Base-by-base conservation (phyloP, 2,888 invertebrate species). In the Trichacis sp. region DNA sequence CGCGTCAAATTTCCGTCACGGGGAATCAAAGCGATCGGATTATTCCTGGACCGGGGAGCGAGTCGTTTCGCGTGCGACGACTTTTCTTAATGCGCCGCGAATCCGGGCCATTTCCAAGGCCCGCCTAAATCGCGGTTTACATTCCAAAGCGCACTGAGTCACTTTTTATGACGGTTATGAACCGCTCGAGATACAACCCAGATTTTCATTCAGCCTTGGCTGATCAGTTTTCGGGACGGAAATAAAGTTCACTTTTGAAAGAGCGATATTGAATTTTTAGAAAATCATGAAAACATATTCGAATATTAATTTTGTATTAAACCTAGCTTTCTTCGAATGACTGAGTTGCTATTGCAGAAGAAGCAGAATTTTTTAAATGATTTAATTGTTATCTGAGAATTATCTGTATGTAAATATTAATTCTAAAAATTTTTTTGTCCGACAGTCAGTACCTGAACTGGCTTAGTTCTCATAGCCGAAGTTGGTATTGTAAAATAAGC, bases 21-120 rank as follows among this genome's bases (percentile, higher is more conserved):
- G 15, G 20, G 18, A 18, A 45, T 53, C 45, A 33, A 17, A 45
- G 45, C 33, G 2, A 19, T 30, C 20, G 33, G 46, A 54, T 54
- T 54, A 54, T 54, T 45, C 54, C 36, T 38, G 15, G 55, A 19
- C 40, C 33, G n/a, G n/a, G n/a, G 2, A n/a, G 33, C n/a, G n/a
- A 33, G n/a, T 33, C 17, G 40, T 46, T 45, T 54, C 36, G n/a
- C 33, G 33, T 6, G n/a, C 33, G 33, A 33, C 11, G n/a, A 20
- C 15, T 24, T 53, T 53, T 20, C 18, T 29, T 52, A 2, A 46
- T 15, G 14, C 24, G 8, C 24, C 8, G n/a, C 6, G n/a, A 33
- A 33, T n/a, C 2, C 33, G 33, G 33, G 33, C 8, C 33, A n/a
- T n/a, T 33, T 33, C n/a, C 33, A 33, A 33, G 33, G 33, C 33